phyloP scores from a whole-genome alignment of 2,113 vertebrate species.

The Carassius carassius region DNA sequence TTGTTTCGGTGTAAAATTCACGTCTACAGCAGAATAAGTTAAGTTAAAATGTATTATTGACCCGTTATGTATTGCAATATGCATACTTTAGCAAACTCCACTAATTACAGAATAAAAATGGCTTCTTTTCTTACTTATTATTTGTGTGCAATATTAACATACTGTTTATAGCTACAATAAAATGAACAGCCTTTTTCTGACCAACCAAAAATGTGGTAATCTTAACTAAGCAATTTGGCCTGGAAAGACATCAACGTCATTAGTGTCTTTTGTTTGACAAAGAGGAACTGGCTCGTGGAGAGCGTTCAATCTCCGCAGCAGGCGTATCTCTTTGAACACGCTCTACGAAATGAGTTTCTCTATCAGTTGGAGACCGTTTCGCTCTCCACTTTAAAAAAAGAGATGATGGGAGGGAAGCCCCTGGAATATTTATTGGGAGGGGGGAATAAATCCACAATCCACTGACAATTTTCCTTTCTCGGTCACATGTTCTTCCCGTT shows the following conservation, averaged over 20 bases:
- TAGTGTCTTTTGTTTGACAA: constrained; percentile 55
- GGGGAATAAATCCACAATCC: constrained; percentile 58
- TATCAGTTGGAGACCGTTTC: constrained; percentile 62
- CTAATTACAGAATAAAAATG: not conserved
- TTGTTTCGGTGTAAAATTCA: not conserved
- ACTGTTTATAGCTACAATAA: constrained; percentile 56
- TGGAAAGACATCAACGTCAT: constrained; percentile 70
- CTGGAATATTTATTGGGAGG: constrained; percentile 59
- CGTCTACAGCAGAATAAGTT: not conserved
- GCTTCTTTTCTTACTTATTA: not conserved
- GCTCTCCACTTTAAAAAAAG: constrained; percentile 47
- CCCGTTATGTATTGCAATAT: too few species aligned
- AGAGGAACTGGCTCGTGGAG: constrained; percentile 49
- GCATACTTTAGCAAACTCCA: not conserved
- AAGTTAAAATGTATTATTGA: not conserved
- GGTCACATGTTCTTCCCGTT: constrained; percentile 50
- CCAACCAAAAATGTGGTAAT: constrained; percentile 66
- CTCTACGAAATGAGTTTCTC: constrained; percentile 61
- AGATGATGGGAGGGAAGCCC: constrained; percentile 54
- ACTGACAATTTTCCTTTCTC: constrained; percentile 59
- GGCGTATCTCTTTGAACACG: constrained; percentile 55
- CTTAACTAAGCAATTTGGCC: constrained; percentile 68
- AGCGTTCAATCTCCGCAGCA: constrained; percentile 49
- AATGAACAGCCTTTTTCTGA: constrained; percentile 67
- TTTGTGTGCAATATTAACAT: constrained; percentile 65